Evolutionary conservation across 1,140 invertebrate genomes (phyloP).

Genomic region (Goniozus legneri): DNA sequence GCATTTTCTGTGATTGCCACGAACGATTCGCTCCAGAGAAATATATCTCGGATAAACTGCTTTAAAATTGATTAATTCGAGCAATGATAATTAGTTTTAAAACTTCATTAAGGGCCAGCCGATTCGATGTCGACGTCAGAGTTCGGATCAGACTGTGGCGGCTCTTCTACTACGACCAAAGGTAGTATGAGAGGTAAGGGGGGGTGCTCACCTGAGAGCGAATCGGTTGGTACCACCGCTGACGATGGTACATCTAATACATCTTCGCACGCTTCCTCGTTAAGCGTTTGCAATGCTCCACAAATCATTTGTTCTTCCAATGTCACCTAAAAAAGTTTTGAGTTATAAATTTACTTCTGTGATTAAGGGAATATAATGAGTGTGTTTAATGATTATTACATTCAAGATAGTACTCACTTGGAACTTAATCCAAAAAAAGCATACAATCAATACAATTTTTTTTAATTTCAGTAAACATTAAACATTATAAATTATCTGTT

Average conservation of each 20-base stretch:
- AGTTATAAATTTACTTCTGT: too few species aligned
- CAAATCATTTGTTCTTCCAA: conserved; percentile 93
- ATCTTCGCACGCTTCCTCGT: conserved; percentile 89
- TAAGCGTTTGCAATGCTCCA: conserved; percentile 84
- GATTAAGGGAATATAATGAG: too few species aligned
- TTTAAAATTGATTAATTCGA: too few species aligned
- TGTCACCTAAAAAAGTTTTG: conserved; percentile 73
- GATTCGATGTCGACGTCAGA: conserved; percentile 43
- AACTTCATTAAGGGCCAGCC: too few species aligned
- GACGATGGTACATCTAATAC: conserved; percentile 61
- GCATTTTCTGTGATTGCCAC: too few species aligned
- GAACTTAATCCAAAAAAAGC: neutral
- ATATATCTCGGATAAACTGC: too few species aligned
- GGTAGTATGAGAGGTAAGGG: conserved; percentile 49
- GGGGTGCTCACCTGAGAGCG: conserved; percentile 50
- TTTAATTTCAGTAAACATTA: neutral
- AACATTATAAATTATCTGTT: neutral
- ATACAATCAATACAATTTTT: neutral
- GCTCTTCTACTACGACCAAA: conserved; percentile 52
- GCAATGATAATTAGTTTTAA: too few species aligned
- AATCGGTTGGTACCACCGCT: conserved; percentile 36
- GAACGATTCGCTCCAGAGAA: too few species aligned
- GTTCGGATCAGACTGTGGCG: conserved; percentile 42
- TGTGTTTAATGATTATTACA: too few species aligned
- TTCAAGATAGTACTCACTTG: too few species aligned